Conservation (phyloP, 92 coral and sea anemone genomes). For the Desmophyllum pertusum region DNA sequence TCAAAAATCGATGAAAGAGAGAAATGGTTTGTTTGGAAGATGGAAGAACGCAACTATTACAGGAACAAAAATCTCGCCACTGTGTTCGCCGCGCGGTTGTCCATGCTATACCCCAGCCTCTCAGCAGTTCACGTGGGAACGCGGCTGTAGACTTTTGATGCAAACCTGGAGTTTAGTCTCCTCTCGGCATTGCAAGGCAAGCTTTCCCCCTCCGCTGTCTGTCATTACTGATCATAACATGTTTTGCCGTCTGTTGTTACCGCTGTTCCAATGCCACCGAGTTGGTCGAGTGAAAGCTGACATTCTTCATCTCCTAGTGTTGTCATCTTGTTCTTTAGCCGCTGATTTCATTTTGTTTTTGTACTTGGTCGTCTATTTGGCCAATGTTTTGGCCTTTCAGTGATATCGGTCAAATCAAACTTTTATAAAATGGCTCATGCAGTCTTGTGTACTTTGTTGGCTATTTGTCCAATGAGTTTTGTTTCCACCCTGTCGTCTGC, state of each 20-base stretch:
- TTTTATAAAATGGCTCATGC: no score
- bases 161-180: background rate
- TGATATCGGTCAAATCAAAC: no score
- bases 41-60: background rate
- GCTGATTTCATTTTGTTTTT: constrained; percentile 86
- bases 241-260: constrained; percentile 48
- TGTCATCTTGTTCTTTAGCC: constrained; percentile 78
- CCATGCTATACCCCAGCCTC: background rate
- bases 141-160: background rate
- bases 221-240: background rate
- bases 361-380: constrained; percentile 95
- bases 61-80: background rate
- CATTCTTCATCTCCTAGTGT: constrained; percentile 56
- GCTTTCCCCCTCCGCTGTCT: background rate
- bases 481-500: no score
- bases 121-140: background rate
- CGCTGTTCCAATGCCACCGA: constrained; percentile 85
- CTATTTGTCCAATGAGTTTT: no score
- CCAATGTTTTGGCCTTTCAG: no score
- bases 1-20: background rate
- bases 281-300: constrained; percentile 74
- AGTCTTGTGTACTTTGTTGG: no score
- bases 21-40: background rate
- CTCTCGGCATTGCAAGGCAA: background rate
- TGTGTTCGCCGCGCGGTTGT: background rate